A percentile compares a stretch with the other conserved stretches of the same genome.
These are phyloP conservation scores for Scolopax mira DNA, from an alignment of 2,113 vertebrate species.

Conservation along the genomic window DNA sequence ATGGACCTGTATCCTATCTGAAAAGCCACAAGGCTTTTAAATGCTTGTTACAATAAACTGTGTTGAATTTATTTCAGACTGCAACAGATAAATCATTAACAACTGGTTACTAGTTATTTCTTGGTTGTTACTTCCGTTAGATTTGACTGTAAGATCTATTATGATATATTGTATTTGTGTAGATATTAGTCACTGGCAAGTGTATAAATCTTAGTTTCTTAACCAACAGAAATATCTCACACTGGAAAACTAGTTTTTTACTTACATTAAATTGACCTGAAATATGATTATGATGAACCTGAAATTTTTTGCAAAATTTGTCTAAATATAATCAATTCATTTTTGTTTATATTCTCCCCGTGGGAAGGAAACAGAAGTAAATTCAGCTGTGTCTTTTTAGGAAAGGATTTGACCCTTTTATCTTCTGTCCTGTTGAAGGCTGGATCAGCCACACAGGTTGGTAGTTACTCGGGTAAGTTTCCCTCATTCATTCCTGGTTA, in stretches of 20 bases:
- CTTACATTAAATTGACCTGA: neutral
- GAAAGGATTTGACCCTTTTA: neutral
- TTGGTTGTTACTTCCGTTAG: neutral
- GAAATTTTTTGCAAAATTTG: neutral
- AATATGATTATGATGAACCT: neutral
- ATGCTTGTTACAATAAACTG: neutral
- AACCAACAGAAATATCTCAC: neutral
- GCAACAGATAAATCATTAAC: neutral
- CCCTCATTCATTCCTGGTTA: neutral
- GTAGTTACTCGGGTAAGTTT: neutral
- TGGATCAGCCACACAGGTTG: neutral
- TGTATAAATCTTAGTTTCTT: neutral
- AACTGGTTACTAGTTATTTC: neutral
- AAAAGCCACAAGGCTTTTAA: neutral
- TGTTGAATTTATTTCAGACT: neutral
- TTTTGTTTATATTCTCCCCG: neutral
- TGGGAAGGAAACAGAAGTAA: neutral
- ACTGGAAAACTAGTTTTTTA: neutral
- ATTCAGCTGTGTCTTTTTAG: neutral
- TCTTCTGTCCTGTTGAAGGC: neutral
- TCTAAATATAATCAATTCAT: neutral
- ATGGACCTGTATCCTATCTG: neutral
- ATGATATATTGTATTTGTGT: neutral
- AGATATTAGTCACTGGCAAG: neutral
- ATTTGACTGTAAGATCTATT: neutral